Conservation (phyloP, 2,888 invertebrate species). For the Xanthia icteritia region DNA sequence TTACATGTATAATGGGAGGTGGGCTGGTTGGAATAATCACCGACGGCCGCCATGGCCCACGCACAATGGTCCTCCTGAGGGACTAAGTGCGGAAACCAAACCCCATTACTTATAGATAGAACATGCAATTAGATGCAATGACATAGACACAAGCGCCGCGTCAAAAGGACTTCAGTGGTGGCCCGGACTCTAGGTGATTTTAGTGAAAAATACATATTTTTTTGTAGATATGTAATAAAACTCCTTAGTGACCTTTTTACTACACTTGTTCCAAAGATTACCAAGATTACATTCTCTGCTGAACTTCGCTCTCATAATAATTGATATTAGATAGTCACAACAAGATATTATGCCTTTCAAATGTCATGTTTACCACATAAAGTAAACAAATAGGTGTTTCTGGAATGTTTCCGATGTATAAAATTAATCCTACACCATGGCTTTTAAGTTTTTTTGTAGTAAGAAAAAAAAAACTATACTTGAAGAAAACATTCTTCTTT, state of each 20-base stretch:
- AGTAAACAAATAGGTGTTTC: not conserved
- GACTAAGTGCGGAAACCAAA: no score
- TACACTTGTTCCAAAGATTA: constrained; percentile 1
- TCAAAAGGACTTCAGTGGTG: no score
- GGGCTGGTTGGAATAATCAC: no score
- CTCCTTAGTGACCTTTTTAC: not conserved
- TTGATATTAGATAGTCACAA: not conserved
- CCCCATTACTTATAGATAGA: no score
- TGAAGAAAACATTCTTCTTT: not conserved
- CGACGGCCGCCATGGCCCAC: no score
- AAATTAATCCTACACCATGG: not conserved
- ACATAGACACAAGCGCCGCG: no score
- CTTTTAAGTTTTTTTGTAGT: not conserved
- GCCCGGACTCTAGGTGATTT: no score
- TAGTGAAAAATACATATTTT: no score
- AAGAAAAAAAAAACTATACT: no score
- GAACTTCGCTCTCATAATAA: constrained; percentile 7
- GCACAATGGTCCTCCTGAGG: no score
- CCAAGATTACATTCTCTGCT: not conserved
- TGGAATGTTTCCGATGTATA: not conserved
- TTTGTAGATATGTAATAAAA: not conserved
- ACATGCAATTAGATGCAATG: no score
- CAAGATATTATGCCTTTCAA: constrained; percentile 2
- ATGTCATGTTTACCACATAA: not conserved
- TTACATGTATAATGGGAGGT: no score